Conservation (phyloP, 1,140 invertebrate species). For the Doryteuthis pealeii region DNA sequence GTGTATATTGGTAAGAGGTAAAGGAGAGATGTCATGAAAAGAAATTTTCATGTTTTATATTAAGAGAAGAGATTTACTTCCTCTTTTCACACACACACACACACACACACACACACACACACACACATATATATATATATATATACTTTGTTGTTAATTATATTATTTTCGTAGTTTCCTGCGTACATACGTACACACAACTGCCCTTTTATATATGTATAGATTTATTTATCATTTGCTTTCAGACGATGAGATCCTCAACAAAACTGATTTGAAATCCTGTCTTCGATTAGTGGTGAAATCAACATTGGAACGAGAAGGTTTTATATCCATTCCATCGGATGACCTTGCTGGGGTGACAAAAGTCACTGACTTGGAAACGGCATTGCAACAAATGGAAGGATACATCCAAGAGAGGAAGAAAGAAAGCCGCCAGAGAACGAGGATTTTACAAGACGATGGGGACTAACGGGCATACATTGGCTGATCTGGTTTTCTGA, state of each 20-base stretch:
- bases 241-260: slow-evolving; percentile 26
- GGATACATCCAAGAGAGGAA: slow-evolving; percentile 30
- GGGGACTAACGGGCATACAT: background rate
- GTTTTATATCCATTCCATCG: slow-evolving; percentile 31
- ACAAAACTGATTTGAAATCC: slow-evolving; percentile 34
- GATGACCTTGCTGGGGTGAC: slow-evolving; percentile 30
- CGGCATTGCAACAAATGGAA: slow-evolving; percentile 34
- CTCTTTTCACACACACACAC: too few species aligned
- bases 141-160: too few species aligned
- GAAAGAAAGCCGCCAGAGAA: background rate
- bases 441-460: background rate
- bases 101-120: too few species aligned
- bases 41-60: too few species aligned
- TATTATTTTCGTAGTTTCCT: too few species aligned
- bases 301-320: slow-evolving; percentile 34
- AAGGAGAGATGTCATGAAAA: too few species aligned
- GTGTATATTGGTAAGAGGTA: too few species aligned
- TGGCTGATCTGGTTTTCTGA: background rate
- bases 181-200: too few species aligned
- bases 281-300: slow-evolving; percentile 41
- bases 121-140: too few species aligned
- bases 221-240: too few species aligned
- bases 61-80: too few species aligned
- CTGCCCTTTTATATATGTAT: too few species aligned
- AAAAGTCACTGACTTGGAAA: slow-evolving; percentile 31